phyloP scores from a whole-genome alignment of 2,113 vertebrate genomes.

The Okapia johnstoni region DNA sequence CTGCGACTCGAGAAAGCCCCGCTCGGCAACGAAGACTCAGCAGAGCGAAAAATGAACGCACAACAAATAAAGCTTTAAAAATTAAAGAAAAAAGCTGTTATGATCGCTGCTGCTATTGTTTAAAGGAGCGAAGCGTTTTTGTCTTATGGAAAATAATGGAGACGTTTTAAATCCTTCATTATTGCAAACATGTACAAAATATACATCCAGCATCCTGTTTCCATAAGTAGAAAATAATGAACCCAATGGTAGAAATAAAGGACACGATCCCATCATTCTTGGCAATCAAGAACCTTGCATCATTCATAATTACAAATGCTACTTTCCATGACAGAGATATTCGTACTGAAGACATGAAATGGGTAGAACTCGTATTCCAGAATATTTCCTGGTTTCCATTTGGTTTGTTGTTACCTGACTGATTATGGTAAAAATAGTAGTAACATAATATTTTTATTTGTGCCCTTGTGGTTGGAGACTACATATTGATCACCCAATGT shows the following conservation, averaged over 20 bases:
- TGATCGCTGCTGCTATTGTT: background rate
- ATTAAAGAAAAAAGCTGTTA: background rate
- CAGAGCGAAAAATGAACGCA: background rate
- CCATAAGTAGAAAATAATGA: background rate
- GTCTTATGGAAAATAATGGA: background rate
- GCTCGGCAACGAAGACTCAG: background rate
- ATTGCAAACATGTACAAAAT: background rate
- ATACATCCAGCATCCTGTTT: background rate
- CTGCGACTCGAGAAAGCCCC: fast-evolving
- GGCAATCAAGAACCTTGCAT: background rate
- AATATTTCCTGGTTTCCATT: background rate
- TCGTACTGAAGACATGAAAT: background rate
- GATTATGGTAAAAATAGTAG: background rate
- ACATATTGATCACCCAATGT: background rate
- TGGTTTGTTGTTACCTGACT: background rate
- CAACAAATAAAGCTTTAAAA: background rate
- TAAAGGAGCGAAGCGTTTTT: background rate
- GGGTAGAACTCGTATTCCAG: background rate
- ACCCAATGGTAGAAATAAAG: background rate
- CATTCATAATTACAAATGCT: background rate
- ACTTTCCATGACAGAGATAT: background rate
- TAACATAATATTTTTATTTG: background rate
- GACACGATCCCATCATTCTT: background rate
- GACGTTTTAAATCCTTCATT: background rate
- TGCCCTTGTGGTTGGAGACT: background rate